phyloP scores from a whole-genome alignment of 1,140 invertebrate species.

The Leptinotarsa undecemlineata region DNA sequence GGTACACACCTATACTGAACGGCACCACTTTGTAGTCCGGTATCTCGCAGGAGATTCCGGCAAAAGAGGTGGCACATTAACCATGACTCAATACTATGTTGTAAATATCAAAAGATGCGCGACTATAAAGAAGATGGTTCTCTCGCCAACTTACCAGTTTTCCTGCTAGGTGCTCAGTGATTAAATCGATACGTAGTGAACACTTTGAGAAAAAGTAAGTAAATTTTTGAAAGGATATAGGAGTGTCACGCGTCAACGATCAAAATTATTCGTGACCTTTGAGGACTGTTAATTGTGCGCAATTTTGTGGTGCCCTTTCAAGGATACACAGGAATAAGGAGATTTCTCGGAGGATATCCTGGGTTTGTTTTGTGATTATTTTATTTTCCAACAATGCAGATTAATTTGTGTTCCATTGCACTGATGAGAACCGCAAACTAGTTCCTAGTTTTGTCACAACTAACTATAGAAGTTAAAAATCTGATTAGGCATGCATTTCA shows the following conservation, averaged over 20 bases:
- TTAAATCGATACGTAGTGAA: constrained; percentile 17
- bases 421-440: neutral
- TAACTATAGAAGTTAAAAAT: neutral
- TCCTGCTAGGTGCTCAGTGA: constrained; percentile 19
- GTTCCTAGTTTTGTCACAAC: neutral
- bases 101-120: constrained; percentile 27
- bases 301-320: constrained; percentile 6
- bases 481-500: no score
- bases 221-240: neutral
- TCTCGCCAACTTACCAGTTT: constrained; percentile 23
- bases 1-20: neutral
- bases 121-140: constrained; percentile 28
- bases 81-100: constrained; percentile 25
- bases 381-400: constrained; percentile 14
- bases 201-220: constrained; percentile 28
- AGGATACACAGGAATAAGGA: constrained; percentile 7
- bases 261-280: constrained; percentile 5
- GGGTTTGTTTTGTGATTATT: constrained; percentile 16
- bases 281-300: constrained; percentile 18
- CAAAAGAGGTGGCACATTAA: constrained; percentile 22
- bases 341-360: neutral
- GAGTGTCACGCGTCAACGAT: constrained; percentile 12
- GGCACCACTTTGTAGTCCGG: neutral
- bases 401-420: neutral
- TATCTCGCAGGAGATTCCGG: constrained; percentile 23